A percentile compares a stretch with the other conserved stretches of the same genome.
phyloP scores from a whole-genome alignment of 2,888 invertebrate species.

The Sarcophaga carnaria region DNA sequence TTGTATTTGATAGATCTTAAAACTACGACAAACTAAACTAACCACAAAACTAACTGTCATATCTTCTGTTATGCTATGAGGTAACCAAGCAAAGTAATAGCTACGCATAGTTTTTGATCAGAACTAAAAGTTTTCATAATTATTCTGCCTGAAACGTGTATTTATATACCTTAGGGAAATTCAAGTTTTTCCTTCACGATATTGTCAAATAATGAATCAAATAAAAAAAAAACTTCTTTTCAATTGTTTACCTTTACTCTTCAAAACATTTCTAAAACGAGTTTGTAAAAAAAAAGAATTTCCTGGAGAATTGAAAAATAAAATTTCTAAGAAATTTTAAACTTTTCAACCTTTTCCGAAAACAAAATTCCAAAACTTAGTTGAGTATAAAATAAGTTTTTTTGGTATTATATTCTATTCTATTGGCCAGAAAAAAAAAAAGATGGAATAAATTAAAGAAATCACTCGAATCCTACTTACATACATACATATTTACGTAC shows the following conservation, averaged over 20 bases:
- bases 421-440: constrained; percentile 10
- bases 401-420: constrained; percentile 10
- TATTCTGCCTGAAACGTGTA: no score
- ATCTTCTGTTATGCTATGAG: no score
- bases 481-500: neutral
- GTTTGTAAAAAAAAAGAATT: neutral
- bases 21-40: no score
- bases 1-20: no score
- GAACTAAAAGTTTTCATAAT: no score
- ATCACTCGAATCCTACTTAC: neutral
- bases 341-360: constrained; percentile 39
- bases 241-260: neutral
- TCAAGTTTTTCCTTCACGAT: neutral
- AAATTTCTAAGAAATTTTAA: constrained; percentile 29
- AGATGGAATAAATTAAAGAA: constrained; percentile 34
- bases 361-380: constrained; percentile 47
- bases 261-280: neutral
- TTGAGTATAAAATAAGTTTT: constrained; percentile 57
- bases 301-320: neutral
- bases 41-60: no score
- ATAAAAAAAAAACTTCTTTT: neutral
- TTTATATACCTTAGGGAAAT: no score
- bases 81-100: no score
- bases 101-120: no score
- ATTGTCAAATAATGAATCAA: neutral